Evolutionary conservation across 2,888 invertebrate genomes (phyloP), one percentile per base, ranked within the genome.

Genomic region (Cheilosia urbana): DNA sequence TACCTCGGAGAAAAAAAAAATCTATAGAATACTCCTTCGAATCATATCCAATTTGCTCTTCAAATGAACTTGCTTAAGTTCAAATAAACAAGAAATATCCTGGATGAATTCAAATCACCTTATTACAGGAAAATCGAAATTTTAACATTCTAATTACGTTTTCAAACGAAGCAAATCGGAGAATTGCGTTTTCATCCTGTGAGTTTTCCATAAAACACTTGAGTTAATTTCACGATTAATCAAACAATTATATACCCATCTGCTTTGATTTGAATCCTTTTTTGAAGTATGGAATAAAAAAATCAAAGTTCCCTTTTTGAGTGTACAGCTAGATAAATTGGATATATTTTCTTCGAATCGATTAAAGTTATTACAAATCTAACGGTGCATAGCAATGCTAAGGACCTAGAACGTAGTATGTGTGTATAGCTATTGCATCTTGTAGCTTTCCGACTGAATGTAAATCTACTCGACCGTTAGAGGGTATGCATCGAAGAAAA

Each of bases 401-500:
- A 62, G 80, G 49, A 76, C 34, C 40, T 57, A n/a, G 24, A 13
- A 4, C n/a, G 27, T 19, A 53, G 11, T 42, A 45, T 9, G 27
- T 27, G 27, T 13, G 19, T n/a, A 13, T 4, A 69, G 75, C 66
- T 66, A 75, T 66, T 75, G 68, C 34, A 19, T 47, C 19, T 47
- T 17, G 19, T 63, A 47, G 47, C 62, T 42, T 63, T 81, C 63
- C 55, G 63, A 58, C 15, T 76, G 55, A 68, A 76, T 55, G 60
- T 47, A 34, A 65, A 73, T 62, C 60, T 42, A 81, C 55, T 85
- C 85, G 81, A 85, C 85, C 85, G 37, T 81, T 42, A n/a, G 42
- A 53, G 69, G 71, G 58, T 76, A 80, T 84, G 80, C 69, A 84
- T 69, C 76, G 76, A 81, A 65, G 76, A 80, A 85, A 85, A 85